These are phyloP conservation scores for Platichthys flesus DNA, from an alignment of 2,113 vertebrate genomes.

Conservation along the genomic window DNA sequence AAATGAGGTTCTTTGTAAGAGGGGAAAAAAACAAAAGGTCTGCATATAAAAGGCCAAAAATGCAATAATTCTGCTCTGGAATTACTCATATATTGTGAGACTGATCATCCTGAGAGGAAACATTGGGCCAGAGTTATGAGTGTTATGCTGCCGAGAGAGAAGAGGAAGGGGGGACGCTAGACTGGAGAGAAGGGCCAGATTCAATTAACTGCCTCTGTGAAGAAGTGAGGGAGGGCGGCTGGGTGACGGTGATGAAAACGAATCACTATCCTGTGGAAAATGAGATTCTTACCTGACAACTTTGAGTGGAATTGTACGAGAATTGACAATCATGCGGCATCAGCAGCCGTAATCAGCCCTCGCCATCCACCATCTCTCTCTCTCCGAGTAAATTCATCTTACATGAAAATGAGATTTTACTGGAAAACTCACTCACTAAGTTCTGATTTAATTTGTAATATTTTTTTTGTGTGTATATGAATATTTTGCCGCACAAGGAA, in stretches of 20 bases:
- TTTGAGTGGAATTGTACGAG: slow-evolving; percentile 49
- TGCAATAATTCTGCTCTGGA: slow-evolving; percentile 47
- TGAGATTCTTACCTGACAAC: slow-evolving; percentile 66
- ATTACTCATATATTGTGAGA: slow-evolving; percentile 47
- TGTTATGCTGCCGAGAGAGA: slow-evolving; percentile 34
- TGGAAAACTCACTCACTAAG: neutral
- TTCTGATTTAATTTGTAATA: neutral
- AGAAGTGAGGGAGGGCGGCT: slow-evolving; percentile 48
- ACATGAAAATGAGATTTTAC: neutral
- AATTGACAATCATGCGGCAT: slow-evolving; percentile 18
- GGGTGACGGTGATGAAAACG: slow-evolving; percentile 68
- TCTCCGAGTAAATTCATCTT: slow-evolving; percentile 6
- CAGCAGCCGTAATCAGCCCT: slow-evolving; percentile 17
- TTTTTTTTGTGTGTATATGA: neutral
- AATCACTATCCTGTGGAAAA: slow-evolving; percentile 70
- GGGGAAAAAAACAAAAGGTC: slow-evolving; percentile 6
- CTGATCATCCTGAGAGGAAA: slow-evolving; percentile 55
- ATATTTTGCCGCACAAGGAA: neutral
- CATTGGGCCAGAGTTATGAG: slow-evolving; percentile 53
- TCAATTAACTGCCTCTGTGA: slow-evolving; percentile 71
- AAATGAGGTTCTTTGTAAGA: slow-evolving; percentile 16
- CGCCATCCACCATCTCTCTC: neutral
- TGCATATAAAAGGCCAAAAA: slow-evolving; percentile 49
- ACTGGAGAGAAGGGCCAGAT: slow-evolving; percentile 50
- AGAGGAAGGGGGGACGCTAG: slow-evolving; percentile 15